Percentiles rank a stretch among this genome's conserved stretches.
phyloP scores from a whole-genome alignment of 2,888 invertebrate species.

The Arctia plantaginis region DNA sequence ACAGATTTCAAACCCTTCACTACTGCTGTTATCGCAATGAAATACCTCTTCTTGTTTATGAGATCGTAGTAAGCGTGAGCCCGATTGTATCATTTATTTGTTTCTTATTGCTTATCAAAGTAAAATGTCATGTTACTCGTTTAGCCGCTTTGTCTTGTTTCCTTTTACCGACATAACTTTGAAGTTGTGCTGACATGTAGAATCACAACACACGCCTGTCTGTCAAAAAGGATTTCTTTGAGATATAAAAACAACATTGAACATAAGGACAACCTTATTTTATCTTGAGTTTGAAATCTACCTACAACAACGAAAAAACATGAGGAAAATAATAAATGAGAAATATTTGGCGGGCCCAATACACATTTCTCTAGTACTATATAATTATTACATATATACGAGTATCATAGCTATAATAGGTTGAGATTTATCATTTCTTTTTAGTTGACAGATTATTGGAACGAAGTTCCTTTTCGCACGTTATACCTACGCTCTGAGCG shows the following conservation, averaged over 20 bases:
- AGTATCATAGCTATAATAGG: too few species aligned
- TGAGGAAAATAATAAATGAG: slow-evolving; percentile 9
- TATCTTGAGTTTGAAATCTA: slow-evolving; percentile 7
- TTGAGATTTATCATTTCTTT: too few species aligned
- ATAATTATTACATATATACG: too few species aligned
- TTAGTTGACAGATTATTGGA: too few species aligned
- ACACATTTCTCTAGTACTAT: not conserved
- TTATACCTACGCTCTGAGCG: too few species aligned
- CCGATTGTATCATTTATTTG: slow-evolving; percentile 31
- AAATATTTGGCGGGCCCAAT: not conserved
- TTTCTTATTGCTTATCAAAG: slow-evolving; percentile 4
- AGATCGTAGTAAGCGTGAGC: slow-evolving; percentile 36
- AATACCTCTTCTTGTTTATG: slow-evolving; percentile 49
- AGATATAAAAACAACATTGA: slow-evolving; percentile 16
- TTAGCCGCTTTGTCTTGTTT: slow-evolving; percentile 16
- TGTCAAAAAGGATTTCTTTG: slow-evolving; percentile 20
- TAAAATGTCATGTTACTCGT: not conserved
- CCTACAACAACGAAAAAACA: slow-evolving; percentile 2
- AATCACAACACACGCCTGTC: slow-evolving; percentile 19
- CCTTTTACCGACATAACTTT: slow-evolving; percentile 13
- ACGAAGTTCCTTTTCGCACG: too few species aligned
- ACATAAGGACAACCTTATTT: slow-evolving; percentile 16
- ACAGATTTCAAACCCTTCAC: slow-evolving; percentile 45
- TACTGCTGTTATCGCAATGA: slow-evolving; percentile 50
- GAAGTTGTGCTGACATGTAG: slow-evolving; percentile 22